Evolutionary conservation across 2,888 invertebrate species (phyloP), one percentile per base, ranked within the genome.

Genomic region (Agrochola circellaris): DNA sequence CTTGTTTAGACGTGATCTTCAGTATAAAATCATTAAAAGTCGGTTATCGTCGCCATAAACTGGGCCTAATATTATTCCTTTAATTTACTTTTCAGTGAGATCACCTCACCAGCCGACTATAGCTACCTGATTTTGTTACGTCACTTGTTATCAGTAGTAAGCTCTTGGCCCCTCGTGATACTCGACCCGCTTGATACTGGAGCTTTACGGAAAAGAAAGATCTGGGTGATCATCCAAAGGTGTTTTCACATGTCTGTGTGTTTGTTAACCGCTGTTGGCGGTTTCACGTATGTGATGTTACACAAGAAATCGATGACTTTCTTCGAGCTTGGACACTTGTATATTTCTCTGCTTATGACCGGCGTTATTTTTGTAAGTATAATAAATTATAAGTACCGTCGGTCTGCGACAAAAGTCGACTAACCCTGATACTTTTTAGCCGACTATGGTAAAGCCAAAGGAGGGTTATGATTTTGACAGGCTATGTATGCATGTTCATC

Each of bases 261-360:
- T 42, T 11, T 80, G 4, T 0, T 42, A 0, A 3, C 23, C 13
- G 0, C 1, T 20, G 0, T 74, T 23, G 48, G 80, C 7, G 48
- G 30, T 0, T 0, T 20, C n/a, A 23, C 8, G 13, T 79, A 56
- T 48, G 7, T 79, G 3, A 0, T 51, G 1, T 0, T 80, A 5
- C 80, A 79, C 20, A n/a, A 67, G 30, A 34, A 67, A 1, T 17
- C 38, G 0, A 74, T 80, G 80, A 62, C 20, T 67, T 62, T 79
- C 74, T 79, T 79, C 17, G 74, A 80, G 5, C 74, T 79, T 38
- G 79, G 79, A 17, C 74, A 79, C 67, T 17, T 51, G n/a, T 79
- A 79, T 62, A 79, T 79, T 17, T 23, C 48, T 17, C 17, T 80
- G 4, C 42, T 79, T 9, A 74, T 79, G 67, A 26, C 13, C 9